phyloP scores from a whole-genome alignment of 2,113 vertebrate genomes.

The Desmodus rotundus region DNA sequence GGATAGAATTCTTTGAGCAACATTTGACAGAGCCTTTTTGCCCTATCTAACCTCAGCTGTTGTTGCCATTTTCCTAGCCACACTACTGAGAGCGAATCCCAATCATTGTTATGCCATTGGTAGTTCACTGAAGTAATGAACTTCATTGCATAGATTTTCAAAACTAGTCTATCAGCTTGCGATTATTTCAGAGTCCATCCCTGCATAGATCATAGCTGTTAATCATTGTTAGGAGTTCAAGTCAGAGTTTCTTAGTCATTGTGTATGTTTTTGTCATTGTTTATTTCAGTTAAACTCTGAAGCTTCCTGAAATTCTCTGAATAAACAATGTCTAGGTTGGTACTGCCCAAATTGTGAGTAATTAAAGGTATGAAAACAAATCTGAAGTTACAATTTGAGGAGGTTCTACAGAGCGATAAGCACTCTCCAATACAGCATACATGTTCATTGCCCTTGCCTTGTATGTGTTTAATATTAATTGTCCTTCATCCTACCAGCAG shows the following conservation, averaged over 20 bases:
- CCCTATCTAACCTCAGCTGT: not conserved
- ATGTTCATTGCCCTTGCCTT: not conserved
- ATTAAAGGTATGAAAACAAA: slow-evolving; percentile 38
- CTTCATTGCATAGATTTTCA: not conserved
- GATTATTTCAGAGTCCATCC: not conserved
- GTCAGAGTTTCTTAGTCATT: not conserved
- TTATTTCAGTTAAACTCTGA: slow-evolving; percentile 5
- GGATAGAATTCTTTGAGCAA: not conserved
- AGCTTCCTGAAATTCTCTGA: not conserved
- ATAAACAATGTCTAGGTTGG: not conserved
- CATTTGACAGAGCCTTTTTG: not conserved
- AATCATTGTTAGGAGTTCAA: not conserved
- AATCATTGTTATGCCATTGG: not conserved
- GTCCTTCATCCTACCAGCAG: not conserved
- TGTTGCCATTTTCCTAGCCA: not conserved
- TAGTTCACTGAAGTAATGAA: not conserved
- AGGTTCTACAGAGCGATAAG: not conserved
- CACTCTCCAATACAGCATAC: not conserved
- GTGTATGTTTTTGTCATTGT: not conserved
- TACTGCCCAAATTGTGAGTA: not conserved
- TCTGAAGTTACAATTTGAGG: not conserved
- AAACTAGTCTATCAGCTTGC: not conserved
- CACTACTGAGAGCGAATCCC: not conserved
- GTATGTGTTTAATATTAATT: not conserved
- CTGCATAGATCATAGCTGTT: not conserved